These are phyloP conservation scores for Marmota monax DNA, from an alignment of 2,113 vertebrate species.

Conservation along the genomic window DNA sequence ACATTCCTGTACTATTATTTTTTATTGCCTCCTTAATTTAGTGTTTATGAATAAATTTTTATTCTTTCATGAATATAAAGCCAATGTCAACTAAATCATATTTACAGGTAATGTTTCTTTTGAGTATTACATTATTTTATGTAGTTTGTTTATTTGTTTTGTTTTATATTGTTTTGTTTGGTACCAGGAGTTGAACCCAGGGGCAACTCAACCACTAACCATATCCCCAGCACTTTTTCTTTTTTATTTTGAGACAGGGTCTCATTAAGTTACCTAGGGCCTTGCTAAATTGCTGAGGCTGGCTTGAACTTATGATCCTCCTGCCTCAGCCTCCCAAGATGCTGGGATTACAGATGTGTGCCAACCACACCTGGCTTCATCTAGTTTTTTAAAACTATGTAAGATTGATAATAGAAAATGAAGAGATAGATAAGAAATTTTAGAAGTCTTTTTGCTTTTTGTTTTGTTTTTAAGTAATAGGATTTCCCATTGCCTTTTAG, in stretches of 20 bases:
- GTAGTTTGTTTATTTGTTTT: background rate
- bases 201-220: too few species aligned
- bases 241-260: too few species aligned
- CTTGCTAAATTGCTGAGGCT: too few species aligned
- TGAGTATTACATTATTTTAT: slow-evolving; percentile 23
- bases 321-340: too few species aligned
- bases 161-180: too few species aligned
- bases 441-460: slow-evolving; percentile 27
- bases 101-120: slow-evolving; percentile 16
- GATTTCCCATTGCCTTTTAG: slow-evolving; percentile 51
- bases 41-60: slow-evolving; percentile 29
- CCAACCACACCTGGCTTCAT: background rate
- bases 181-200: too few species aligned
- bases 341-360: too few species aligned
- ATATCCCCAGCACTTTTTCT: too few species aligned
- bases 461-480: slow-evolving; percentile 55
- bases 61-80: slow-evolving; percentile 16
- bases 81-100: background rate
- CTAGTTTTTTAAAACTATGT: slow-evolving; percentile 31
- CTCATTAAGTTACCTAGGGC: too few species aligned
- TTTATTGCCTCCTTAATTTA: background rate
- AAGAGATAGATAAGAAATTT: slow-evolving; percentile 11
- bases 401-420: slow-evolving; percentile 34
- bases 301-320: too few species aligned
- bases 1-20: background rate